These are phyloP conservation scores for Drosophila grimshawi DNA, from an alignment of 1,140 invertebrate species.

Conservation along the genomic window DNA sequence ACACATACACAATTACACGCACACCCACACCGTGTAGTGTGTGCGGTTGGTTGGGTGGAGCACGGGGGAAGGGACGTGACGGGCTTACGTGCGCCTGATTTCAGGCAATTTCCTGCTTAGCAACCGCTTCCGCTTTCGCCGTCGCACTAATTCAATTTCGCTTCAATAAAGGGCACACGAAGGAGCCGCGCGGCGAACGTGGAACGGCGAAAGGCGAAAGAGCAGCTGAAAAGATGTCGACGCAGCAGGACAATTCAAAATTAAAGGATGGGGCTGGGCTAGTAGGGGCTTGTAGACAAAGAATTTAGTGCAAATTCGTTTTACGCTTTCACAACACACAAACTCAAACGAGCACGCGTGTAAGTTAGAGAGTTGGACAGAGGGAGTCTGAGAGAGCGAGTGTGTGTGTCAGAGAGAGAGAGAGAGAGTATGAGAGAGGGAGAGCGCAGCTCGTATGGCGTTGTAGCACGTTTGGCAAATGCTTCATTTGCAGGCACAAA, in stretches of 20 bases:
- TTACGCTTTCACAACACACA: conserved; percentile 51
- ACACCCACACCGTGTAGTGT: conserved; percentile 1
- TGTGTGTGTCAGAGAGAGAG: background rate
- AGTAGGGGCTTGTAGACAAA: conserved; percentile 26
- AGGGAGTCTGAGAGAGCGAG: background rate
- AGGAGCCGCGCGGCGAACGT: conserved; percentile 17
- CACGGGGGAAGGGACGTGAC: conserved; percentile 11
- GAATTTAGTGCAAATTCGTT: conserved; percentile 75
- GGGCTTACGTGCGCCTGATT: conserved; percentile 74
- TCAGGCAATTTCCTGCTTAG: conserved; percentile 80
- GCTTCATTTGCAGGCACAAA: conserved; percentile 65
- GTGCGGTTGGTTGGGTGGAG: background rate
- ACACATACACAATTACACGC: conserved; percentile 8
- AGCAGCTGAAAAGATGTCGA: conserved; percentile 45
- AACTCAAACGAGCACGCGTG: conserved; percentile 1
- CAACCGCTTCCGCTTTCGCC: conserved; percentile 77
- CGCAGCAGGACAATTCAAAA: conserved; percentile 42
- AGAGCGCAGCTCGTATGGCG: conserved; percentile 39
- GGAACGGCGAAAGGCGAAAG: conserved; percentile 7
- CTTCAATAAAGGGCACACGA: conserved; percentile 73
- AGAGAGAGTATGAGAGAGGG: background rate
- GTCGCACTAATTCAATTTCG: conserved; percentile 78
- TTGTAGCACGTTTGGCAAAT: conserved; percentile 35
- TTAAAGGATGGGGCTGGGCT: background rate
- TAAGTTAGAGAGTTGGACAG: background rate